phyloP scores from a whole-genome alignment of 2,888 invertebrate genomes.

The Drosophila merina region DNA sequence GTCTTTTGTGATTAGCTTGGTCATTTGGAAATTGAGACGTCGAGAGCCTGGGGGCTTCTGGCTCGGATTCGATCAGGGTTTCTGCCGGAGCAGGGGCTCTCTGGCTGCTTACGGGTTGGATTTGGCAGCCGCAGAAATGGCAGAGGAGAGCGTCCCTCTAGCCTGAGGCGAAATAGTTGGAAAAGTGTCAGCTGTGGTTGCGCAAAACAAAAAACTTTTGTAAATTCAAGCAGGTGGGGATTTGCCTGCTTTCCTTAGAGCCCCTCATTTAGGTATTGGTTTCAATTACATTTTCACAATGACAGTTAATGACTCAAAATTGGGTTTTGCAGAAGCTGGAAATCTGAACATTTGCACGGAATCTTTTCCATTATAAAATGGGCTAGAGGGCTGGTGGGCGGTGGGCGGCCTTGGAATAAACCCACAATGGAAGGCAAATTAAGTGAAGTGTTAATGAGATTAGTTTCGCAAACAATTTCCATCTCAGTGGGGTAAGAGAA shows the following conservation, averaged over 20 bases:
- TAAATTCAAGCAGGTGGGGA: conserved; percentile 53
- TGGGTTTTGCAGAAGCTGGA: not conserved
- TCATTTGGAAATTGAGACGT: conserved; percentile 71
- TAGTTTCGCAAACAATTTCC: conserved; percentile 13
- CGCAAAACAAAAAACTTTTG: not conserved
- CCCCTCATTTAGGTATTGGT: not conserved
- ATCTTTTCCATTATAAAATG: conserved; percentile 10
- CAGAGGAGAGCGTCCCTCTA: conserved; percentile 1
- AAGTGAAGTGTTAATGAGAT: conserved; percentile 41
- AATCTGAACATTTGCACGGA: conserved; percentile 15
- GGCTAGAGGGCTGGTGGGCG: no score
- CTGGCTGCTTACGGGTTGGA: conserved; percentile 48
- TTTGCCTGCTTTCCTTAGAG: not conserved
- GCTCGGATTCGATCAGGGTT: conserved; percentile 10
- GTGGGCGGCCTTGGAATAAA: conserved; percentile 12
- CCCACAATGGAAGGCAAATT: conserved; percentile 18
- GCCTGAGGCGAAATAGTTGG: conserved; percentile 18
- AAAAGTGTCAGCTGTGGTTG: conserved; percentile 22
- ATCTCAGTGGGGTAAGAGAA: not conserved
- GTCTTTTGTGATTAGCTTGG: conserved; percentile 65
- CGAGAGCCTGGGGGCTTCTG: conserved; percentile 33
- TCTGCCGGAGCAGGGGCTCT: not conserved
- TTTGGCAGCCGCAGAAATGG: conserved; percentile 51
- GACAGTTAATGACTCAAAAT: conserved; percentile 14
- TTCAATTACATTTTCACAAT: conserved; percentile 44